These are phyloP conservation scores for Amblyopsis hoosieri DNA, from an alignment of 2,797 vertebrate genomes.

Conservation along the genomic window DNA sequence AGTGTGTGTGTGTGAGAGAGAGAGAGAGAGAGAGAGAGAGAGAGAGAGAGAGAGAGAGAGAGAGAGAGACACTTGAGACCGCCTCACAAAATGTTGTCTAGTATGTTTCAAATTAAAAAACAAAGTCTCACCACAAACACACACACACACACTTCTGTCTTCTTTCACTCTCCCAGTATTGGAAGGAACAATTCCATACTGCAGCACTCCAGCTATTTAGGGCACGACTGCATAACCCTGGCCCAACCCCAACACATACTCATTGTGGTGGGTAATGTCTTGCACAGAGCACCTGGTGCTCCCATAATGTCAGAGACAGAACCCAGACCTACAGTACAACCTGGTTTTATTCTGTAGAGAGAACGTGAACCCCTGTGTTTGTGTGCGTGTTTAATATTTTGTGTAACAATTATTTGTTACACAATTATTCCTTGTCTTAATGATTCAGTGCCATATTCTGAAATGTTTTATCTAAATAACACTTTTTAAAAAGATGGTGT, in stretches of 20 bases:
- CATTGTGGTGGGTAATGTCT: slow-evolving; percentile 22
- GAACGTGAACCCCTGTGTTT: not conserved
- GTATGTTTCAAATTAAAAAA: slow-evolving; percentile 1
- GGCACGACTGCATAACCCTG: slow-evolving; percentile 25
- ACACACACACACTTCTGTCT: slow-evolving; percentile 5
- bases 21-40: not conserved
- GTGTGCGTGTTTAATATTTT: not conserved
- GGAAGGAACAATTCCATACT: slow-evolving; percentile 2
- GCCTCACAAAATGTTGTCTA: not conserved
- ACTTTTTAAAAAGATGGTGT: no score
- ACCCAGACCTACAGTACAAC: slow-evolving; percentile 37
- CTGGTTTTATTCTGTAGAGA: slow-evolving; percentile 22
- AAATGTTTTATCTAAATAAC: no score
- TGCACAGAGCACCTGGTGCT: slow-evolving; percentile 57
- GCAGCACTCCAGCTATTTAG: slow-evolving; percentile 1
- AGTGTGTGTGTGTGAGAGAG: not conserved
- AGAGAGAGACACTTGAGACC: not conserved
- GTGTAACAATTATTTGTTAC: no score
- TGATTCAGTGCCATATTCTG: no score
- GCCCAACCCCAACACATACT: not conserved
- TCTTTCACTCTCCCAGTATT: slow-evolving; percentile 9
- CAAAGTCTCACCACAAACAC: not conserved
- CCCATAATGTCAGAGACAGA: slow-evolving; percentile 52
- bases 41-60: not conserved
- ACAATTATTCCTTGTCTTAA: no score